Percentiles rank a stretch among this genome's conserved stretches.
Conservation (phyloP, 2,888 invertebrate species). For the Agrotis exclamationis region DNA sequence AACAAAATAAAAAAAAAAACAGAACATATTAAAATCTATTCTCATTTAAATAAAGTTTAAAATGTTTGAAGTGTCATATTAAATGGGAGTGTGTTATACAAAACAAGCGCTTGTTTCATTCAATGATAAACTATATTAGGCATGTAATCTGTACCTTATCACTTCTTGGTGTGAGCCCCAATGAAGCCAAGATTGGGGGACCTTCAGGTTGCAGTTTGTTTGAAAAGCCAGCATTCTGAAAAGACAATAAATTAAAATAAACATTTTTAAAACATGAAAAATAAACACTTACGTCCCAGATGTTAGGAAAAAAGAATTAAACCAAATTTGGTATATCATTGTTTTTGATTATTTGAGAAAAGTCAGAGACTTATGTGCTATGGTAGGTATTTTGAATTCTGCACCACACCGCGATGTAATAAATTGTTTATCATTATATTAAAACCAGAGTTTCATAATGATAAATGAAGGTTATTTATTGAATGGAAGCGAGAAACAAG, state of each 20-base stretch:
- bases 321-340: constrained; percentile 8
- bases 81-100: constrained; percentile 63
- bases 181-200: constrained; percentile 89
- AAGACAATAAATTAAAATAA: constrained; percentile 52
- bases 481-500: constrained; percentile 15
- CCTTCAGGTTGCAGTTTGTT: constrained; percentile 87
- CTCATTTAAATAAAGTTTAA: constrained; percentile 18
- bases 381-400: constrained; percentile 9
- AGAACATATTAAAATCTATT: constrained; percentile 6
- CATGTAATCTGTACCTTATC: constrained; percentile 87
- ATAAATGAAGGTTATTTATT: constrained; percentile 38
- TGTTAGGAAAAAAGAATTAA: constrained; percentile 18
- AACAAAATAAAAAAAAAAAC: constrained; percentile 2
- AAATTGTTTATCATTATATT: constrained; percentile 40
- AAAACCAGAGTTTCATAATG: constrained; percentile 36
- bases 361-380: constrained; percentile 49
- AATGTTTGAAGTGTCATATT: constrained; percentile 71
- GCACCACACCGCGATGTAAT: constrained; percentile 8
- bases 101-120: constrained; percentile 55
- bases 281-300: background rate
- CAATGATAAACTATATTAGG: constrained; percentile 62
- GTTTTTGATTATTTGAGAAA: constrained; percentile 45
- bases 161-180: constrained; percentile 90
- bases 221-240: constrained; percentile 80
- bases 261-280: background rate